Percentiles rank a stretch among this genome's conserved stretches.
Evolutionary conservation across 2,797 vertebrate genomes (phyloP).

Genomic region (Pangasius macronema): DNA sequence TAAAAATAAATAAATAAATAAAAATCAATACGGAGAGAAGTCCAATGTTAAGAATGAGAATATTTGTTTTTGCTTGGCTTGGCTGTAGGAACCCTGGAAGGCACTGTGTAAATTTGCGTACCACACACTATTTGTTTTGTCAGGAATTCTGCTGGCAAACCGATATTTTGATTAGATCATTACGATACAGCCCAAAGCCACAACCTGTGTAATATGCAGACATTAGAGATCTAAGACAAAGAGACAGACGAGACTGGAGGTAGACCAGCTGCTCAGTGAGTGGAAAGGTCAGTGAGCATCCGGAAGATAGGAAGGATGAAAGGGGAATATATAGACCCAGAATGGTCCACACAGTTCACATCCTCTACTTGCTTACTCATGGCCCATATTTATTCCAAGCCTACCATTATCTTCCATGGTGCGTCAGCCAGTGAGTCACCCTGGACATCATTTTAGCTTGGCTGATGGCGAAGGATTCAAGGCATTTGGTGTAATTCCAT

Average conservation of each 20-base stretch:
- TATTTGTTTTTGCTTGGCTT: constrained; percentile 61
- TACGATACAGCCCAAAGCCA: constrained; percentile 52
- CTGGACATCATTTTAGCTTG: constrained; percentile 25
- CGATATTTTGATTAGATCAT: constrained; percentile 63
- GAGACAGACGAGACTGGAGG: constrained; percentile 22
- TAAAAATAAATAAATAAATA: constrained; percentile 41
- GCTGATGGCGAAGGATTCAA: constrained; percentile 28
- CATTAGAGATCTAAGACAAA: constrained; percentile 43
- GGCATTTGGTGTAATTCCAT: constrained; percentile 29
- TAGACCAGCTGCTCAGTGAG: constrained; percentile 18
- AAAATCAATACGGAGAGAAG: constrained; percentile 48
- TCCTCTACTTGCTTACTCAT: constrained; percentile 13
- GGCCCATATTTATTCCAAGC: constrained; percentile 18
- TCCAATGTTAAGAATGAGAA: constrained; percentile 57
- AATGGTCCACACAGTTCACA: constrained; percentile 35
- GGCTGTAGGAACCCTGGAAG: constrained; percentile 46
- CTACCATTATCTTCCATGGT: constrained; percentile 38
- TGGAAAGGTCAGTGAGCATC: constrained; percentile 27
- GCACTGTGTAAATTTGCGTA: constrained; percentile 60
- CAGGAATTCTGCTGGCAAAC: constrained; percentile 56
- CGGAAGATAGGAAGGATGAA: constrained; percentile 4
- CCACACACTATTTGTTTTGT: constrained; percentile 62
- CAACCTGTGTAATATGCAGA: constrained; percentile 48
- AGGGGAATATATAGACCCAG: too few relatives aligned
- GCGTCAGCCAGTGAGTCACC: constrained; percentile 36